A percentile compares a stretch with the other conserved stretches of the same genome.
These are phyloP conservation scores for Antheraea mylitta DNA, from an alignment of 1,140 invertebrate genomes.

Conservation along the genomic window DNA sequence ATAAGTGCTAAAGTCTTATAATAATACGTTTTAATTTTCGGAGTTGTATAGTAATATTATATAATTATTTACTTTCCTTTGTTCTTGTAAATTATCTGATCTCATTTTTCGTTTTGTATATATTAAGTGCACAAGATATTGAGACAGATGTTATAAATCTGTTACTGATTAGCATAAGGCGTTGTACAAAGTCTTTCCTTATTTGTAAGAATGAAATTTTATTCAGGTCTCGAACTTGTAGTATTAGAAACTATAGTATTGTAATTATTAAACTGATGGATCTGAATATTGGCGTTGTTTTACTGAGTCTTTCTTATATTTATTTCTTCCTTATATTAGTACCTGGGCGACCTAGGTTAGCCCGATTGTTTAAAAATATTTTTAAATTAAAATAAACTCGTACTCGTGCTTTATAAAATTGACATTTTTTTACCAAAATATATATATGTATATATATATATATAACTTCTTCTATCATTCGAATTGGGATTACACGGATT, in stretches of 20 bases:
- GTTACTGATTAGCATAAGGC: neutral
- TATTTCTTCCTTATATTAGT: too few species aligned
- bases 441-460: too few species aligned
- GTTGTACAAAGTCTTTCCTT: neutral
- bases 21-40: slow-evolving; percentile 17
- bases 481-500: too few species aligned
- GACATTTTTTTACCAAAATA: too few species aligned
- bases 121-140: slow-evolving; percentile 50
- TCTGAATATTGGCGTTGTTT: slow-evolving; percentile 7
- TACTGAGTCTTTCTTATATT: neutral
- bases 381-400: too few species aligned
- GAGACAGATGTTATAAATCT: slow-evolving; percentile 39
- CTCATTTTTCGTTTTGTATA: slow-evolving; percentile 65
- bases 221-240: slow-evolving; percentile 16
- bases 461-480: too few species aligned
- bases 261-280: slow-evolving; percentile 9
- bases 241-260: slow-evolving; percentile 22
- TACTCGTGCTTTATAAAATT: too few species aligned
- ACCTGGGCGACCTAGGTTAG: too few species aligned
- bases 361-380: too few species aligned
- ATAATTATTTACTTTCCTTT: slow-evolving; percentile 31
- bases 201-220: neutral
- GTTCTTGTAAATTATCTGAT: slow-evolving; percentile 63
- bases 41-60: slow-evolving; percentile 44
- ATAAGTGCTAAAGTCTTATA: neutral